Base-by-base conservation (phyloP, 2,888 invertebrate species). In the Cryptosula pallasiana region DNA sequence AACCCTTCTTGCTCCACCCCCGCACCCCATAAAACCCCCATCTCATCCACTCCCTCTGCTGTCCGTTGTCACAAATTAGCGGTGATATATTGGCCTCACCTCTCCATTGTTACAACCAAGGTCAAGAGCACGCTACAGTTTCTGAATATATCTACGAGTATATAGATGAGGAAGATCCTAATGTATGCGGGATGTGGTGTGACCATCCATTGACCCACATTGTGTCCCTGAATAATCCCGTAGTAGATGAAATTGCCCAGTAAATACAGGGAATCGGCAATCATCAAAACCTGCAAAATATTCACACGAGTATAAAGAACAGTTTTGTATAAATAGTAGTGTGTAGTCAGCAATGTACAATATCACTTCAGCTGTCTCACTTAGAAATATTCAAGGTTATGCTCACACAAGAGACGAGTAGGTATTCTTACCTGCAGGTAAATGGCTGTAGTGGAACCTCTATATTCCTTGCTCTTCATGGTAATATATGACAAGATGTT, bases 381-480 rank as follows among this genome's bases (percentile, higher is more conserved):
- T n/a, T n/a, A n/a, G n/a, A n/a, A n/a, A n/a, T n/a, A n/a, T n/a
- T n/a, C n/a, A n/a, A 45, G 45, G 45, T 20, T 45, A 45, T 45
- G 45, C 5, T 45, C 45, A 45, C 45, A 45, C 20, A 45, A 20
- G 45, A 45, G 20, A 20, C 5, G 9, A 20, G 45, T 20, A 20
- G 45, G 9, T 20, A 13, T 25, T 5, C 13, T 25, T 63, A 63
- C 70, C 45, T 70, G n/a, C 5, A 98, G 89, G 81, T 96, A 89
- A 85, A 94, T 93, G 86, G 96, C 96, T 82, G 96, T 94, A 81
- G 95, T 95, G 73, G 94, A 94, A 80, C 93, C 90, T 96, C 97
- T 96, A 86, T 29, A 70, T 32, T 95, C 94, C 72, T 94, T 89
- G 73, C 80, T 79, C 54, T 78, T 76, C 35, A 84, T 77, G 1